A percentile compares a stretch with the other conserved stretches of the same genome.
Conservation (phyloP, 2,888 invertebrate species). For the Cordilura impudica region DNA sequence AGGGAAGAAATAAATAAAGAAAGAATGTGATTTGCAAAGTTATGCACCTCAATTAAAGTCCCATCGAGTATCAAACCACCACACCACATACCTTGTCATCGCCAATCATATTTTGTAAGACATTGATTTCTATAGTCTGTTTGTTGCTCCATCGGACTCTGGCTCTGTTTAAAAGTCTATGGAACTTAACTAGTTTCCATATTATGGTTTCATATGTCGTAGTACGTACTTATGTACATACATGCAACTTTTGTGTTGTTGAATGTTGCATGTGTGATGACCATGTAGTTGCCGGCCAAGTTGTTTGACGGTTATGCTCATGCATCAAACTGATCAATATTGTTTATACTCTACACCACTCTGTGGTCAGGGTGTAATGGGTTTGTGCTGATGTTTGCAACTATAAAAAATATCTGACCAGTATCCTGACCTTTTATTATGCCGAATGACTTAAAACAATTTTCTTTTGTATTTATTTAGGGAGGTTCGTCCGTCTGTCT, state of each 20-base stretch:
- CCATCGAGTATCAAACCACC: slow-evolving; percentile 22
- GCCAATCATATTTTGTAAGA: slow-evolving; percentile 51
- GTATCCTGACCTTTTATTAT: too few relatives aligned
- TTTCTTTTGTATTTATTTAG: too few relatives aligned
- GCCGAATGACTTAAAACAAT: too few relatives aligned
- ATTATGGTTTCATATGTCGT: slow-evolving; percentile 10
- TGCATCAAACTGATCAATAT: slow-evolving; percentile 42
- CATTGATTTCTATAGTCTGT: slow-evolving; percentile 30
- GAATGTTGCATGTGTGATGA: slow-evolving; percentile 27
- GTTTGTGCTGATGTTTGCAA: too few relatives aligned
- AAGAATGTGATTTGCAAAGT: slow-evolving; percentile 58
- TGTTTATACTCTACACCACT: too few relatives aligned
- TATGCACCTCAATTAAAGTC: slow-evolving; percentile 49
- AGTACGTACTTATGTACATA: not conserved
- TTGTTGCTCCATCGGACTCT: not conserved
- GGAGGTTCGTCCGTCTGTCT: too few relatives aligned
- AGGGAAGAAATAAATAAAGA: not conserved
- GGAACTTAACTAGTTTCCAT: slow-evolving; percentile 33
- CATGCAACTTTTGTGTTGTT: slow-evolving; percentile 21
- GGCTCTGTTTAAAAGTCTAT: not conserved
- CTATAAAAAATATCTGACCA: too few relatives aligned
- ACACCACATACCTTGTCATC: slow-evolving; percentile 53
- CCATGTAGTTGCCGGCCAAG: slow-evolving; percentile 27
- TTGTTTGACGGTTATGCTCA: slow-evolving; percentile 45
- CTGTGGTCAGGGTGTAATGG: too few relatives aligned